Evolutionary conservation across 2,797 vertebrate species (phyloP).

Genomic region (Sebastes minor): DNA sequence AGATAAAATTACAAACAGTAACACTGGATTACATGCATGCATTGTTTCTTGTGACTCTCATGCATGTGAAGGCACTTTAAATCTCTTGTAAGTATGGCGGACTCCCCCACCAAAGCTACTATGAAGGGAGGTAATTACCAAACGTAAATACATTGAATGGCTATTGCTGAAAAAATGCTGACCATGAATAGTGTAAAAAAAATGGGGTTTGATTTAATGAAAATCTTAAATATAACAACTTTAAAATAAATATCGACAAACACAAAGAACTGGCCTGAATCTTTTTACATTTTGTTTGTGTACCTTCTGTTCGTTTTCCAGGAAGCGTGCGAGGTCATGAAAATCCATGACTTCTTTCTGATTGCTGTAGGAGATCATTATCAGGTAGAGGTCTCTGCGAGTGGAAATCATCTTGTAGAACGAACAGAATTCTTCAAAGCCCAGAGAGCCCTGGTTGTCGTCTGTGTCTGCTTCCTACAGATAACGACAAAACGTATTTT

Average conservation of each 20-base stretch:
- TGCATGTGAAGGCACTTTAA: not conserved
- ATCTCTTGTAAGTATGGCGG: rapidly evolving
- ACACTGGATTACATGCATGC: not conserved
- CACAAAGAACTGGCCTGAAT: not conserved
- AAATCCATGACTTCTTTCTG: slow-evolving; percentile 93
- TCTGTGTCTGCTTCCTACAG: slow-evolving; percentile 94
- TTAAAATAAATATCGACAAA: not conserved
- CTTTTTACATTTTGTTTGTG: not conserved
- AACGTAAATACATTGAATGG: not conserved
- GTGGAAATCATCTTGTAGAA: slow-evolving; percentile 99
- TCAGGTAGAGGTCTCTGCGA: slow-evolving; percentile 92
- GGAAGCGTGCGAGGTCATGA: slow-evolving; percentile 86
- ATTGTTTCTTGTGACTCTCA: not conserved
- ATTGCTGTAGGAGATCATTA: slow-evolving; percentile 95
- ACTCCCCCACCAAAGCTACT: not conserved
- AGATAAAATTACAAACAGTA: not conserved
- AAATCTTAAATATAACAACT: not conserved
- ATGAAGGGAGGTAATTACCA: not conserved
- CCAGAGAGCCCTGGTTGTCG: slow-evolving; percentile 91
- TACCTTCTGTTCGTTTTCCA: slow-evolving; percentile 96
- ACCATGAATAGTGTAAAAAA: not conserved
- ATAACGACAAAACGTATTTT: slow-evolving; percentile 22
- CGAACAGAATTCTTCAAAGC: slow-evolving; percentile 94
- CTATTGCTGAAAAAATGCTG: too few species aligned
- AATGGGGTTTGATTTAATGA: not conserved